Conservation (phyloP, 2,888 invertebrate species). For the Tanypteryx hageni region DNA sequence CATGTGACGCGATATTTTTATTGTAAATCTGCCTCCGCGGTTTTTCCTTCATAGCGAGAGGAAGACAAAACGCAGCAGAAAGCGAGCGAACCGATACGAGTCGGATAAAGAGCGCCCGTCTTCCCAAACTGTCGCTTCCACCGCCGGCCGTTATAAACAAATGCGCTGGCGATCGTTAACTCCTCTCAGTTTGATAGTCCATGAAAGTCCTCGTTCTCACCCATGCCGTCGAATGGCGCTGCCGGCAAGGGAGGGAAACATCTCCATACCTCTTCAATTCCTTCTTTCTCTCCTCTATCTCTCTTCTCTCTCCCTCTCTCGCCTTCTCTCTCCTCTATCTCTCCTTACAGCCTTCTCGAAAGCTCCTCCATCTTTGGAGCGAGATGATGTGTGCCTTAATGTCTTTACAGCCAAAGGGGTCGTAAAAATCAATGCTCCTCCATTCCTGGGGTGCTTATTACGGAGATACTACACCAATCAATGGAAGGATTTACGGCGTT, state of each 20-base stretch:
- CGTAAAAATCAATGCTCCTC: constrained; percentile 24
- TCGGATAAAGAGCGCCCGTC: too few species aligned
- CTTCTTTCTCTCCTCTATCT: too few species aligned
- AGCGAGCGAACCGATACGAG: too few species aligned
- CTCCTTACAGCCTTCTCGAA: neutral
- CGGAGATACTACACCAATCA: neutral
- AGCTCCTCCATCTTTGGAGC: neutral
- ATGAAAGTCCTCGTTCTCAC: neutral
- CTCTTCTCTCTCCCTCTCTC: neutral
- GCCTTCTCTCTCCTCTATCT: neutral
- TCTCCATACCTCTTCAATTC: too few species aligned
- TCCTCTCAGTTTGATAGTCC: neutral
- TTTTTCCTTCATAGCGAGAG: too few species aligned
- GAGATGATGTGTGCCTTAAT: neutral
- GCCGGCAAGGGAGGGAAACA: too few species aligned
- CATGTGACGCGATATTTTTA: too few species aligned
- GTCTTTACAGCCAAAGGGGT: neutral
- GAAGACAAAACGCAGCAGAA: too few species aligned
- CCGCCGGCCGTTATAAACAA: neutral
- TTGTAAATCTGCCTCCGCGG: too few species aligned
- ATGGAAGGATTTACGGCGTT: neutral
- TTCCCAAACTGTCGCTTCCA: too few species aligned
- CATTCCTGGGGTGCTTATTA: neutral
- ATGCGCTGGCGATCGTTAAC: neutral
- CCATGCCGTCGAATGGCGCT: neutral